Evolutionary conservation across 2,888 invertebrate species (phyloP), one percentile per base, ranked within the genome.

Genomic region (Pantelozetes paolii): DNA sequence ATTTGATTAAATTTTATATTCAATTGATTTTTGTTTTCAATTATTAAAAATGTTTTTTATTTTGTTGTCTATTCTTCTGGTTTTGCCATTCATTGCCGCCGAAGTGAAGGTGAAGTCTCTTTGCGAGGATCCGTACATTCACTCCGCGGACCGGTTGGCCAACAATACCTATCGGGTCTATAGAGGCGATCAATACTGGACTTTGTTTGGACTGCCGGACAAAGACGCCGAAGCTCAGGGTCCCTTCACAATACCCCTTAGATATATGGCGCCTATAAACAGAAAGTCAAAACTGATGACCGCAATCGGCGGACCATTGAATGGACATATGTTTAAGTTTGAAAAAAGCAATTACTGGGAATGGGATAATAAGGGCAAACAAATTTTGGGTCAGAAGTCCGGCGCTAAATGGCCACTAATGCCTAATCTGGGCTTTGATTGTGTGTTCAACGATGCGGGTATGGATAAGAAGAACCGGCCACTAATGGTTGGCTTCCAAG

Each of bases 101-200:
- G 48, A 48, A 5, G 54, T 23, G 23, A 23, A 54, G 3, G 54
- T 54, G 26, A 9, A 9, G 3, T 18, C 18, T 59, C 32, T 59
- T 30, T 59, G 59, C n/a, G 59, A 59, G 2, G 40, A 67, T 23
- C 67, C 67, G 2, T 5, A n/a, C 40, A 40, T 67, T 42, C 36
- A 67, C 23, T 2, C 67, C 23, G 67, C 67, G 15, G 42, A 67
- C n/a, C 40, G 69, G 2, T 13, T 45, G 2, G 18, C 11, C 3
- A 45, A 45, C 23, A 45, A 45, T 6, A 69, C 69, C 3, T 42
- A 26, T 28, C 11, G 69, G 13, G 40, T 69, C 15, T 69, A 69
- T 26, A 42, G 69, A 23, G 69, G n/a, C 0, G 9, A 69, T 6
- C n/a, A 69, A 1, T 69, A 42, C 18, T 69, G 69, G 69, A 26